A percentile compares a stretch with the other conserved stretches of the same genome.
These are phyloP conservation scores for Drosophila yakuba DNA, from an alignment of 1,140 invertebrate genomes.

Conservation along the genomic window DNA sequence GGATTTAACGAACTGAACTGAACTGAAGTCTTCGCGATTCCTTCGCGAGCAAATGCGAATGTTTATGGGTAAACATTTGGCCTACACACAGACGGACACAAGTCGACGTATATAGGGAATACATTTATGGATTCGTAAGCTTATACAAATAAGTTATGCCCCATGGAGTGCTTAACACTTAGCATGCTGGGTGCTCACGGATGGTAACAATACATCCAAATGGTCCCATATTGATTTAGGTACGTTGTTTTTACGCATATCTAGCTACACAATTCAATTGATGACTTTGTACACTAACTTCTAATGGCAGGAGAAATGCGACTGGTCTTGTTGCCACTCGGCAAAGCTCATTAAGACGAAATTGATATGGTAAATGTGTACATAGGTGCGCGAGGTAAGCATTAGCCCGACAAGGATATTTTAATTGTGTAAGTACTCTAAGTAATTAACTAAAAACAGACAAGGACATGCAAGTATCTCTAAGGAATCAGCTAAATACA, in stretches of 20 bases:
- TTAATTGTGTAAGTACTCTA: background rate
- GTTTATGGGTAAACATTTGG: constrained; percentile 45
- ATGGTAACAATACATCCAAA: constrained; percentile 8
- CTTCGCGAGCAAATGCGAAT: constrained; percentile 37
- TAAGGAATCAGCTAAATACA: too few species aligned
- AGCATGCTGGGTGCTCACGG: constrained; percentile 26
- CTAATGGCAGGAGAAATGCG: background rate
- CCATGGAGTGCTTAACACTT: constrained; percentile 39
- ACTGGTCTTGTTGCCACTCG: too few species aligned
- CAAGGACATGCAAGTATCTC: too few species aligned
- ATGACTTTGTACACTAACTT: constrained; percentile 27
- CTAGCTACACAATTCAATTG: constrained; percentile 12
- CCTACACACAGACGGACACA: constrained; percentile 13
- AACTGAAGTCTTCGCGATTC: constrained; percentile 38
- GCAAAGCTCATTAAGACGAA: background rate
- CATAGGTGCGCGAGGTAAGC: too few species aligned
- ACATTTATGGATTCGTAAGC: constrained; percentile 36
- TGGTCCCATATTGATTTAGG: constrained; percentile 18
- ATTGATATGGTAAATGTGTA: background rate
- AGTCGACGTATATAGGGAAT: constrained; percentile 25
- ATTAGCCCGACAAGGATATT: too few species aligned
- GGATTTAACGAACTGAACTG: constrained; percentile 30
- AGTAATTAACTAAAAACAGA: too few species aligned
- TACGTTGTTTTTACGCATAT: constrained; percentile 5
- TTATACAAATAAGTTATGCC: constrained; percentile 35